Conservation (phyloP, 2,888 invertebrate species). For the Aphidius colemani region DNA sequence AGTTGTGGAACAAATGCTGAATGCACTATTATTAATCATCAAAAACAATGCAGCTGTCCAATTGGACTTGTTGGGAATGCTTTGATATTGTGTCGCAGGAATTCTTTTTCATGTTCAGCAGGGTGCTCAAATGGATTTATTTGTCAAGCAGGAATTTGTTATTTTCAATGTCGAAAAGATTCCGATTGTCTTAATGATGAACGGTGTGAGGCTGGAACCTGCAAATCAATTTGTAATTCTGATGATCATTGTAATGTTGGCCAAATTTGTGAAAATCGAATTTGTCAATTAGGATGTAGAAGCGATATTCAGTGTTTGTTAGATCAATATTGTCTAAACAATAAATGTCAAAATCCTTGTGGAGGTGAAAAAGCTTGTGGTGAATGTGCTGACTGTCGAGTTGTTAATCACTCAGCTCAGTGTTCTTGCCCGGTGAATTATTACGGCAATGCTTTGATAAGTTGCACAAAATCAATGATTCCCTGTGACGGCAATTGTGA, state of each 20-base stretch:
- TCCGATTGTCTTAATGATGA: constrained; percentile 83
- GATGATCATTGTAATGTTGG: constrained; percentile 79
- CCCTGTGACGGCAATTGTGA: constrained; percentile 79
- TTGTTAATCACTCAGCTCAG: constrained; percentile 81
- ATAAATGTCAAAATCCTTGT: constrained; percentile 85
- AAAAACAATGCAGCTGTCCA: constrained; percentile 77
- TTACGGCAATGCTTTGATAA: constrained; percentile 79
- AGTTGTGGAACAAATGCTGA: constrained; percentile 84
- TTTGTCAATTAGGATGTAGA: constrained; percentile 86
- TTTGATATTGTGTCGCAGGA: constrained; percentile 73
- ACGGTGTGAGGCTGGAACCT: constrained; percentile 81
- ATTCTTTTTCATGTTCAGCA: constrained; percentile 68
- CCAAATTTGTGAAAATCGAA: constrained; percentile 85
- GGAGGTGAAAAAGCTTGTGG: constrained; percentile 76
- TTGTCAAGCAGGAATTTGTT: constrained; percentile 80
- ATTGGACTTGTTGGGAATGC: constrained; percentile 76
- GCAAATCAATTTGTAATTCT: constrained; percentile 84
- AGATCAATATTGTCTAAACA: constrained; percentile 79
- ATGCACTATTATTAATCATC: constrained; percentile 73
- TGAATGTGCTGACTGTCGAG: constrained; percentile 80
- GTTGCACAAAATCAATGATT: constrained; percentile 74
- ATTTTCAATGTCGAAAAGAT: constrained; percentile 80
- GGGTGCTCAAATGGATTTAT: constrained; percentile 75
- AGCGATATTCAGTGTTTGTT: constrained; percentile 79
- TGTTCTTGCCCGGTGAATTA: constrained; percentile 84